Percentiles rank a stretch among this genome's conserved stretches.
These are phyloP conservation scores for Cataglyphis cursor DNA, from an alignment of 2,888 invertebrate genomes.

Conservation along the genomic window DNA sequence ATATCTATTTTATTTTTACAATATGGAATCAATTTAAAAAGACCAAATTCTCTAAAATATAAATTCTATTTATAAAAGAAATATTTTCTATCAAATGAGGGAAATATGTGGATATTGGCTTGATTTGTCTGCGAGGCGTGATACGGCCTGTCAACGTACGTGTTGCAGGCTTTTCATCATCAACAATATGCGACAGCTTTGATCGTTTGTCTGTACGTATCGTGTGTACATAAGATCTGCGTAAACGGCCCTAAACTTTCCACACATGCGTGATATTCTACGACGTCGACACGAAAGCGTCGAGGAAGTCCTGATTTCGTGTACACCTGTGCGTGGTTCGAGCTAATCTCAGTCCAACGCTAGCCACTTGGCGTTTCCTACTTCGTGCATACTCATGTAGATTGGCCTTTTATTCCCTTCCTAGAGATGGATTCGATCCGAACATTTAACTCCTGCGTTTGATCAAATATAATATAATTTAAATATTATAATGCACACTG, in stretches of 20 bases:
- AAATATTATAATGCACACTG: no score
- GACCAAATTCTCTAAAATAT: background rate
- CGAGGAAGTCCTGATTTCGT: conserved; percentile 77
- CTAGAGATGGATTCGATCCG: conserved; percentile 39
- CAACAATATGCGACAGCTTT: conserved; percentile 29
- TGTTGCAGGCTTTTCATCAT: conserved; percentile 40
- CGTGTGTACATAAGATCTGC: background rate
- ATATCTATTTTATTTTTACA: background rate
- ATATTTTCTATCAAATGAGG: background rate
- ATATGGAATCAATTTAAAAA: background rate
- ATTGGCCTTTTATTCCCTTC: conserved; percentile 72
- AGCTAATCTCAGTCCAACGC: conserved; percentile 78
- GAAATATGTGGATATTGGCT: background rate
- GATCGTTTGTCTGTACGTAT: conserved; percentile 26
- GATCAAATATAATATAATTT: conserved; percentile 12
- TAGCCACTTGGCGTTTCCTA: conserved; percentile 84
- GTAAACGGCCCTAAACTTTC: conserved; percentile 28
- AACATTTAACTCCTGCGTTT: background rate
- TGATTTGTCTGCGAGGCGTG: conserved; percentile 14
- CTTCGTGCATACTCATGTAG: conserved; percentile 65
- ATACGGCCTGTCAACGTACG: conserved; percentile 33
- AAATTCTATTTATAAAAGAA: background rate
- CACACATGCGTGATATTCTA: conserved; percentile 14
- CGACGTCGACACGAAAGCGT: conserved; percentile 51
- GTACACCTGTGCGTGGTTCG: conserved; percentile 72